Conservation (phyloP, 2,888 invertebrate genomes). For the Melanophora roralis region DNA sequence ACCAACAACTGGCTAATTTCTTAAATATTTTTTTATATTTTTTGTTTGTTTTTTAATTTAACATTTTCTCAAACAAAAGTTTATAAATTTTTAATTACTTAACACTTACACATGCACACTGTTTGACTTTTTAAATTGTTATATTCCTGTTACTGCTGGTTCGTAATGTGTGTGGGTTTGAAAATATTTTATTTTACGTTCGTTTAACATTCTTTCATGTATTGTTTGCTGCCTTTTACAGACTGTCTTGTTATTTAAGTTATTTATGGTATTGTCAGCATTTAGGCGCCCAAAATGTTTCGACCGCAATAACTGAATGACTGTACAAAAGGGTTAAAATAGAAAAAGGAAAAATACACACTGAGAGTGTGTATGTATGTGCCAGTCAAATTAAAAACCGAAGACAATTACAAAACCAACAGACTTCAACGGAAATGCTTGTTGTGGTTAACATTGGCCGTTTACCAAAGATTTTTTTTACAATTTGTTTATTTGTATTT, state of each 20-base stretch:
- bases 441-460: neutral
- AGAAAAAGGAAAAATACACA: neutral
- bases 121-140: neutral
- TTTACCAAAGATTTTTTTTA: neutral
- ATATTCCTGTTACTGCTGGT: neutral
- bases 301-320: constrained; percentile 43
- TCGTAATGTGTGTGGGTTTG: neutral
- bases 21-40: neutral
- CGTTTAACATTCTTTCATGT: neutral
- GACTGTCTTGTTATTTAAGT: constrained; percentile 35
- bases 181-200: constrained; percentile 4
- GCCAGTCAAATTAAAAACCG: neutral
- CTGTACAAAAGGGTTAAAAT: neutral
- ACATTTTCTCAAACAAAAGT: constrained; percentile 2
- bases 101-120: neutral
- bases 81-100: neutral
- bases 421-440: constrained; percentile 15
- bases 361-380: neutral
- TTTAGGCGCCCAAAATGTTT: constrained; percentile 54
- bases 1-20: neutral
- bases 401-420: neutral
- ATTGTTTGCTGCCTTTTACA: constrained; percentile 21
- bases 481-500: neutral
- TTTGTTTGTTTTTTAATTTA: constrained; percentile 16
- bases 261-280: constrained; percentile 46